Evolutionary conservation across 2,113 vertebrate species (phyloP), one percentile per base, ranked within the genome.

Genomic region (Perccottus glenii): DNA sequence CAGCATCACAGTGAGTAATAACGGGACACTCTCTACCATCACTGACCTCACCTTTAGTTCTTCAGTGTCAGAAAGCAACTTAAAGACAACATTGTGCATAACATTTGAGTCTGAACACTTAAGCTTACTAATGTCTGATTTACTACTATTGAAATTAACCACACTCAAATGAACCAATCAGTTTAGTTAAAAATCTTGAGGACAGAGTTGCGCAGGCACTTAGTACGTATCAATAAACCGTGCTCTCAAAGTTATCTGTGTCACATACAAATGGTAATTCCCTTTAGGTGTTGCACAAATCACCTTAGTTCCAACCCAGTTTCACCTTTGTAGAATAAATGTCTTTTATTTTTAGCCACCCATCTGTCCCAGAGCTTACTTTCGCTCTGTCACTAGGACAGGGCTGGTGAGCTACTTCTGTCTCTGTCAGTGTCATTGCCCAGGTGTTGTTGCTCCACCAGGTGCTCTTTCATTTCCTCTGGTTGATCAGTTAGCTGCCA

Each of bases 1-100:
- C 81, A 96, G 96, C 85, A 97, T 99, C 80, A 95, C 97, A 77
- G 98, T 99, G 94, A 98, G 98, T 98, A 92, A 43, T 35, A 56
- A 4, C 3, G 62, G 38, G 5, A 40, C 51, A 58, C 16, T 36
- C 8, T 42, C 35, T 38, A 12, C 58, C 19, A 3, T 47, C 38
- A 65, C 45, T 12, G 64, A 52, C 45, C 4, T 35, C 60, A 71
- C 27, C 47, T 47, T 64, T 51, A 74, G 47, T 64, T 68, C 52
- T 16, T 50, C 33, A 65, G 35, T 69, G 59, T 71, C 67, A 59
- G 42, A 74, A 64, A 55, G 57, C 5, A 42, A 59, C 66, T 80
- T 74, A 76, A 66, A 67, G 66, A 12, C 67, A 59, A 81, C 59
- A 33, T 75, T 49, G 48, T 51, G 60, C 64, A 69, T 58, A 58